phyloP scores from a whole-genome alignment of 30 jellyfish, hydroid and myxozoan species.

The Pelagia noctiluca region DNA sequence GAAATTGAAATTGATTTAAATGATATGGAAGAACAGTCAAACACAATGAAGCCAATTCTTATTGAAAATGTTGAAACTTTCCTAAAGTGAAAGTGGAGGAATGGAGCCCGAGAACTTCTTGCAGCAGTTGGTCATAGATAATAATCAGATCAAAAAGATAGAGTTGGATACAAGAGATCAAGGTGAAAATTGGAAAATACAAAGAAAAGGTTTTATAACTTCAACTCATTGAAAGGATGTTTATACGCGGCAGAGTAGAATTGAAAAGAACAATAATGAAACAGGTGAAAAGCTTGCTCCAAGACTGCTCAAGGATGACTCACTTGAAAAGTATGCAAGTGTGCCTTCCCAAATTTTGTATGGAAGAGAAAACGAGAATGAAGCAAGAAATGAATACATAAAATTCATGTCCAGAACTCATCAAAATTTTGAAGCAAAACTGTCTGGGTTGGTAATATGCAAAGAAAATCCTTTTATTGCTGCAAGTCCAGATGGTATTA shows the following conservation, averaged over 20 bases:
- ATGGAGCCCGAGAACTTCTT: conserved; percentile 4
- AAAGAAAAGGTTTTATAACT: conserved; percentile 14
- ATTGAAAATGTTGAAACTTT: conserved; percentile 5
- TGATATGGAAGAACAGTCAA: background rate
- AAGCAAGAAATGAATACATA: conserved; percentile 14
- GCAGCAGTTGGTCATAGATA: background rate
- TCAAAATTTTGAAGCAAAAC: conserved; percentile 1
- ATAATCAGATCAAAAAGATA: conserved; percentile 5
- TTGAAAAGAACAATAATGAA: background rate
- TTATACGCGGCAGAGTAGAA: conserved; percentile 10
- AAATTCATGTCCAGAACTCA: conserved; percentile 24
- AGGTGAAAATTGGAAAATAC: conserved; percentile 24
- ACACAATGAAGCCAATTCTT: background rate
- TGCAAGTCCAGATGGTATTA: conserved; percentile 18
- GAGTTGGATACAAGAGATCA: conserved; percentile 19
- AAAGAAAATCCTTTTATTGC: conserved; percentile 22
- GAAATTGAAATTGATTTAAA: conserved; percentile 11
- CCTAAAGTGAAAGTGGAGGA: conserved; percentile 23
- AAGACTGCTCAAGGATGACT: conserved; percentile 16
- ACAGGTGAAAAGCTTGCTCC: conserved; percentile 25
- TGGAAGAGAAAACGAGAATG: conserved; percentile 30
- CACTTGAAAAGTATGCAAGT: conserved; percentile 8
- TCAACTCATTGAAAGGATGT: conserved; percentile 11
- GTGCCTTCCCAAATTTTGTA: conserved; percentile 22
- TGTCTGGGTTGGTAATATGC: conserved; percentile 29